Evolutionary conservation across 2,888 invertebrate species (phyloP).

Genomic region (Xanthorhoe designata): DNA sequence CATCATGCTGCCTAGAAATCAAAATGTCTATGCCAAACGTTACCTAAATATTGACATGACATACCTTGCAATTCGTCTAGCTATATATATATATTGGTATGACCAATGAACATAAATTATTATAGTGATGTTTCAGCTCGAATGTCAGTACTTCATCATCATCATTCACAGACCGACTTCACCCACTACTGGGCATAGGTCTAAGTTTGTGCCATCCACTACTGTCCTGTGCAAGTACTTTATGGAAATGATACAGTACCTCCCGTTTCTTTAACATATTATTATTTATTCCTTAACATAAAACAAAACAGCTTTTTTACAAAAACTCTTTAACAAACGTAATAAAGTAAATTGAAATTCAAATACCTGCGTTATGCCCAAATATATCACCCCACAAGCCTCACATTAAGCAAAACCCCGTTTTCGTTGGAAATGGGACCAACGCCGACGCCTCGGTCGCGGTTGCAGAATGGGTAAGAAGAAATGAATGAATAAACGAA

Average conservation of each 20-base stretch:
- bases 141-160: too few species aligned
- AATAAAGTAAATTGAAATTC: slow-evolving; percentile 10
- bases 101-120: too few species aligned
- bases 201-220: too few species aligned
- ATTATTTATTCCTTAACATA: background rate
- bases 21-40: too few species aligned
- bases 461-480: background rate
- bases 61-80: too few species aligned
- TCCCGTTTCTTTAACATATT: background rate
- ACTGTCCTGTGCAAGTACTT: too few species aligned
- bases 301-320: background rate
- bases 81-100: too few species aligned
- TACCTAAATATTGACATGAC: too few species aligned
- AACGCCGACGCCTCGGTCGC: background rate
- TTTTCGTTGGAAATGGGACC: slow-evolving; percentile 17
- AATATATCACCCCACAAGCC: slow-evolving; percentile 18
- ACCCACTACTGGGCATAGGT: too few species aligned
- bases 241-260: background rate
- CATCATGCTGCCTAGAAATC: too few species aligned
- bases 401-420: slow-evolving; percentile 20
- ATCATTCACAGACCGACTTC: too few species aligned
- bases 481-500: background rate
- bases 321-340: background rate
- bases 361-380: slow-evolving; percentile 9
- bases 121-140: too few species aligned